Conservation (phyloP, 2,113 vertebrate genomes). For the Urocitellus parryii region DNA sequence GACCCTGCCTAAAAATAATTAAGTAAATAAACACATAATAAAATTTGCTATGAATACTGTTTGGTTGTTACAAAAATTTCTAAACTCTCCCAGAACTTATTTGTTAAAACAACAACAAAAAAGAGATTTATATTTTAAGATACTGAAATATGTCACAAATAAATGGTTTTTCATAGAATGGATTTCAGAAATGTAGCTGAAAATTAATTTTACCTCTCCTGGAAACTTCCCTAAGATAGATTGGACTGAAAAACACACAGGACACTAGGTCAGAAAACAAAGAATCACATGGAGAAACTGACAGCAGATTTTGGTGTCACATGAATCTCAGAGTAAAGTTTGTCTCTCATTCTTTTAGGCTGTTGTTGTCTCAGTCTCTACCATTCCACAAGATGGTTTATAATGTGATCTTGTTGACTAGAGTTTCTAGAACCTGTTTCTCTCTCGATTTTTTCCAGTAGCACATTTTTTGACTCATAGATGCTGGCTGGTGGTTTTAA, state of each 20-base stretch:
- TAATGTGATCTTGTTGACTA: neutral
- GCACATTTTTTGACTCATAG: neutral
- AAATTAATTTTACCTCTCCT: neutral
- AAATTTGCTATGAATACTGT: constrained; percentile 38
- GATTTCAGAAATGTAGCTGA: constrained; percentile 35
- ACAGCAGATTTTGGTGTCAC: neutral
- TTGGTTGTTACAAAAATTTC: neutral
- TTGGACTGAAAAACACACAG: neutral
- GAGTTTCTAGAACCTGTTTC: neutral
- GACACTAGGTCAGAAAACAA: neutral
- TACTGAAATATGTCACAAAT: neutral
- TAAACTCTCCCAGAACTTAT: neutral
- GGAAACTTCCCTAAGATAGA: neutral
- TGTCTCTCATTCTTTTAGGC: neutral
- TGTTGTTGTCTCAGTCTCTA: neutral
- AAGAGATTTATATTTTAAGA: neutral
- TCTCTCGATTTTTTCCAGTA: neutral
- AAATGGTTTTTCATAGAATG: neutral
- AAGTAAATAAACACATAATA: neutral
- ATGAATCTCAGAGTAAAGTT: neutral
- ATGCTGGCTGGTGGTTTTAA: neutral
- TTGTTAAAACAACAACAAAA: neutral
- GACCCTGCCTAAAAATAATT: too few species aligned
- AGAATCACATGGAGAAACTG: neutral
- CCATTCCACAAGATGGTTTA: neutral